Base-by-base conservation (phyloP, 2,888 invertebrate species). In the Aleiodes alternator region DNA sequence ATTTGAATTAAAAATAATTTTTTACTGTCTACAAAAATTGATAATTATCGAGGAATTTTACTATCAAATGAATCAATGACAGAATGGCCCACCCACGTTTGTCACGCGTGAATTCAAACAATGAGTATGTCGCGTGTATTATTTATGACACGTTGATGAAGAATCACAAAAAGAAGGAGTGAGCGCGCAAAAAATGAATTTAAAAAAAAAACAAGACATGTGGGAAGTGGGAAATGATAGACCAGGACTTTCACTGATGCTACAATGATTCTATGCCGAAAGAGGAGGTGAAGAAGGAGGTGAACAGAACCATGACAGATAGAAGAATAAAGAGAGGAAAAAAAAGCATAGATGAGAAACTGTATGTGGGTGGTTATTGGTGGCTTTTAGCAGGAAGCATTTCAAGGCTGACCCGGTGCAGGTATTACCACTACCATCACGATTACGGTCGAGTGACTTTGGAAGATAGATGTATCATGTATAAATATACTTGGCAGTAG, bases 401-500 rank as follows among this genome's bases (percentile, higher is more conserved):
- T 78, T 81, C 82, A 84, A 83, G 83, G 83, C 82, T 82, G 81
- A 79, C 50, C 76, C 53, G 38, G 59, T 75, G 59, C 69, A 76
- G 61, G 76, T 80, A 73, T 23, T 76, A 55, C 77, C 78, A 76
- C 23, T 23, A 23, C 23, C 23, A 69, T 75, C 57, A 50, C 74
- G 73, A 73, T 43, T 8, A 43, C 43, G 43, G 43, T 43, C 43
- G 43, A 43, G 7, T 43, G 43, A 34, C 34, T 34, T 66, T 71
- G 84, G 85, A 84, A 84, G 82, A 81, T 72, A 70, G 81, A 78
- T 82, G 82, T 85, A 84, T 8, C 9, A 43, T 43, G 43, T 78
- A 77, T 83, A 85, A 84, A 86, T 86, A 86, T 84, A 79, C 82
- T 87, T 86, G 84, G 84, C 86, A 87, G 84, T 86, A 87, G 86